Evolutionary conservation across 1,140 invertebrate species (phyloP).

Genomic region (Ceratosolen solmsi): DNA sequence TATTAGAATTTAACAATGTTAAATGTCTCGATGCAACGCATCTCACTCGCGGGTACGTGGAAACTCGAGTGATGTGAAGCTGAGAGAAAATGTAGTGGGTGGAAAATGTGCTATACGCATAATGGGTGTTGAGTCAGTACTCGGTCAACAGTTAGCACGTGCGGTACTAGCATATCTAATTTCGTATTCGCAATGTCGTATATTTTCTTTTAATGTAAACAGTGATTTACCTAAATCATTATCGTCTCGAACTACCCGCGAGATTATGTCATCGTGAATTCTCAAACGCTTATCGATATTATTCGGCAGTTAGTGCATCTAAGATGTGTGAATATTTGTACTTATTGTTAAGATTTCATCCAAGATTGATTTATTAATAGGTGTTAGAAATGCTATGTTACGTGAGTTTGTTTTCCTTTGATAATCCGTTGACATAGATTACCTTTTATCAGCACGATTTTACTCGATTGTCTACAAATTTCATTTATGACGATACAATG

Average conservation of each 20-base stretch:
- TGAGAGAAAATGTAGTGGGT: not conserved
- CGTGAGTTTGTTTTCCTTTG: not conserved
- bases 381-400: slow-evolving; percentile 27
- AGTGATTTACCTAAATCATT: not conserved
- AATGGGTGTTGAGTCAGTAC: not conserved
- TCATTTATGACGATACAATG: too few relatives aligned
- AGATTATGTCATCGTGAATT: not conserved
- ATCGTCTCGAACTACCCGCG: not conserved
- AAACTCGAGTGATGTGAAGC: not conserved
- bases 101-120: not conserved
- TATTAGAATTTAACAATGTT: too few relatives aligned
- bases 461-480: too few relatives aligned
- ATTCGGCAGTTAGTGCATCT: not conserved
- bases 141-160: not conserved
- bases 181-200: not conserved
- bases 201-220: not conserved
- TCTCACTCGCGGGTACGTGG: too few relatives aligned
- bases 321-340: not conserved
- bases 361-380: not conserved
- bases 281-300: not conserved
- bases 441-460: too few relatives aligned
- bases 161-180: not conserved
- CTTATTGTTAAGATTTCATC: not conserved
- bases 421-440: not conserved
- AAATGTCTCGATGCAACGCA: too few relatives aligned